Base-by-base conservation (phyloP, 2,113 vertebrate species). In the Crypturellus undulatus region DNA sequence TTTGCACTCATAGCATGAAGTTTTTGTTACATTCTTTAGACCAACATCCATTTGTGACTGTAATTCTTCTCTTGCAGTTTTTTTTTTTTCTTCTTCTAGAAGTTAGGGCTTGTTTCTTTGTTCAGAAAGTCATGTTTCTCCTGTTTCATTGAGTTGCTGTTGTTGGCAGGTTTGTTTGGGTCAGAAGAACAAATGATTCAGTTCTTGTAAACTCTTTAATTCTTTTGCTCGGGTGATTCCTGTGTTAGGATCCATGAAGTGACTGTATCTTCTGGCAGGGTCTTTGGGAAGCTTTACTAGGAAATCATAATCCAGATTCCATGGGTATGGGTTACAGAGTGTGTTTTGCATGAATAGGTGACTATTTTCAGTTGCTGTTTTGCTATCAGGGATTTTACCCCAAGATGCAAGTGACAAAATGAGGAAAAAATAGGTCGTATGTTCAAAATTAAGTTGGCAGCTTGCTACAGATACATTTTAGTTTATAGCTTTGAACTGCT, bases 51-150 rank as follows among this genome's bases (percentile, higher is more conserved):
- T 79, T 77, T 65, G 21, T 69, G 54, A 69, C 28, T 51, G 59
- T 56, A 60, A 60, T 89, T 90, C 28, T 86, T 49, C 15, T 89
- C 67, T 69, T 72, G 64, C 54, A 84, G n/a, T 32, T 21, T 62
- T 18, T 5, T 51, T 24, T 45, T 77, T 77, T 52, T 38, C 84
- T 65, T 38, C 14, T 34, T 64, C 28, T 86, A 49, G 30, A 79
- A 76, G 47, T 21, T 47, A 34, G 38, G 42, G 8, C 47, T 38
- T 42, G 58, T 16, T 93, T 6, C 56, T 80, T 12, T 47, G 28
- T 78, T 94, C 63, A 65, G 70, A 28, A 87, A 78, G 84, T 88
- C 75, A 54, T 62, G 65, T 91, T 91, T 94, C 59, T 91, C 84
- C 38, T 70, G 49, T 73, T 95, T 43, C 45, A 60, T 81, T 26